A percentile compares a stretch with the other conserved stretches of the same genome.
Conservation (phyloP, 2,888 invertebrate genomes). For the Cactoblastis cactorum region DNA sequence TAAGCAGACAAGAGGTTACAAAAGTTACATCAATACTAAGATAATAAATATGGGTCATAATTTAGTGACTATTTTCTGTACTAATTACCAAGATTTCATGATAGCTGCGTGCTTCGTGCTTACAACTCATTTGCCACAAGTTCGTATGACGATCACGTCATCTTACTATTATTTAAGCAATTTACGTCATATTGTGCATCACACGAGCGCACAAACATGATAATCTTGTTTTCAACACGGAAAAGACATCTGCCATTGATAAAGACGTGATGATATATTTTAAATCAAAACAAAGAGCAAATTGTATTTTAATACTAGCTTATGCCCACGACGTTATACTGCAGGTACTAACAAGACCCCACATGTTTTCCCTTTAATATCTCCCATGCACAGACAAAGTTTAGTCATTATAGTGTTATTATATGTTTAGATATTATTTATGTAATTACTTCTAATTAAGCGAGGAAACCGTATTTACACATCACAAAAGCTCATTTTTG, state of each 20-base stretch:
- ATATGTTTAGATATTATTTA: no score
- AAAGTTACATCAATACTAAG: not conserved
- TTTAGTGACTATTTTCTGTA: not conserved
- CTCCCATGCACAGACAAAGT: no score
- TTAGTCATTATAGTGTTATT: no score
- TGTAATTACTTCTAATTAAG: not conserved
- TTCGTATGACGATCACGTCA: not conserved
- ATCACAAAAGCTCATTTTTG: no score
- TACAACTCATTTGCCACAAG: not conserved
- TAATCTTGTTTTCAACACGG: slow-evolving; percentile 7
- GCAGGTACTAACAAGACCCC: no score
- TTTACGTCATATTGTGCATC: slow-evolving; percentile 5
- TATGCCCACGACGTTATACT: no score
- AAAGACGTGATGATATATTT: slow-evolving; percentile 8
- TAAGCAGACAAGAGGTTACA: not conserved
- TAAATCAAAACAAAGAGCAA: slow-evolving; percentile 5
- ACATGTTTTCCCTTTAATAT: no score
- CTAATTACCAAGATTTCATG: not conserved
- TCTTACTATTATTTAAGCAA: slow-evolving; percentile 3
- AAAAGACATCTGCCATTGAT: slow-evolving; percentile 6
- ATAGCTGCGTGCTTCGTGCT: not conserved
- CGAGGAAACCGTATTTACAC: no score
- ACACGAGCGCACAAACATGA: not conserved
- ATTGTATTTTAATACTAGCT: no score
- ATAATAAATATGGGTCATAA: not conserved